Base-by-base conservation (phyloP, 2,888 invertebrate genomes). In the Stramonita haemastoma region DNA sequence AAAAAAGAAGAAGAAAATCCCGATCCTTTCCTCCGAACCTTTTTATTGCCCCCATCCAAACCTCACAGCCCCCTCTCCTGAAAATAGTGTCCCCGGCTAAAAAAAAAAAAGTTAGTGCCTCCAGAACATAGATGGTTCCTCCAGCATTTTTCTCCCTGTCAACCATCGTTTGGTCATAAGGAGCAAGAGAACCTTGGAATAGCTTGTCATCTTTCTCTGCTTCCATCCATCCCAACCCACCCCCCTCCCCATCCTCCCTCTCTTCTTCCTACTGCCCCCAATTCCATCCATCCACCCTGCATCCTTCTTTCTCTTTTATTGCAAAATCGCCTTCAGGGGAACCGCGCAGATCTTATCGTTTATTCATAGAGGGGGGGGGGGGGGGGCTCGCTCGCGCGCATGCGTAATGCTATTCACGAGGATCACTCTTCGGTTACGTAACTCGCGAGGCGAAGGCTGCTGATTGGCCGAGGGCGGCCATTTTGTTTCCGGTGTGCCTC, bases 301-400 rank as follows among this genome's bases (percentile, higher is more conserved):
- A 26, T n/a, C n/a, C n/a, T n/a, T n/a, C n/a, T n/a, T 34, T 17
- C 17, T 2, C 5, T 32, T 79, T 34, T 34, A 79, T 34, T 15
- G 15, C 77, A 79, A n/a, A 29, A 29, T 79, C 19, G 77, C 77
- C n/a, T 32, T 32, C 77, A 32, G n/a, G 32, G 13, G 11, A n/a
- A n/a, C 46, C 46, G 46, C n/a, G n/a, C n/a, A n/a, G 77, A 79
- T 32, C 32, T 13, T 79, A 77, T 79, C 77, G 77, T 19, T n/a
- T 34, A 79, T 32, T n/a, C 77, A 79, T 79, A 32, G 77, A 32
- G 46, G 46, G 46, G 46, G 46, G 46, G 46, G 46, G 46, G 46
- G n/a, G n/a, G n/a, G n/a, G n/a, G n/a, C 34, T 79, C 77, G 32
- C 81, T 83, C 36, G 81, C 81, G 81, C 77, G 81, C 81, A 46